phyloP scores from a whole-genome alignment of 1,140 invertebrate genomes.

The Gryon sp. region DNA sequence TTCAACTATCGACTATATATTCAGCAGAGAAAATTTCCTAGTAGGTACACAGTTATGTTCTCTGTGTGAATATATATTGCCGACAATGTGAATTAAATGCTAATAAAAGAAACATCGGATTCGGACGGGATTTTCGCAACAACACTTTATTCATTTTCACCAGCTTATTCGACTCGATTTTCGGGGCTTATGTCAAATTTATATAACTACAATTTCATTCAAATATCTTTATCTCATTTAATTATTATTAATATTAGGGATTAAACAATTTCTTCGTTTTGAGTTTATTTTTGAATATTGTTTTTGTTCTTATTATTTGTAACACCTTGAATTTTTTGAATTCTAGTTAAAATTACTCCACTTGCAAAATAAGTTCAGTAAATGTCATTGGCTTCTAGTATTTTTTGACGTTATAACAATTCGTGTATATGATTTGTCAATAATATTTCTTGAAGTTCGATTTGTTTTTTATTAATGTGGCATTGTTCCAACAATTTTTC shows the following conservation, averaged over 20 bases:
- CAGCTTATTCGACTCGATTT: too few relatives aligned
- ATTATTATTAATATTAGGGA: too few relatives aligned
- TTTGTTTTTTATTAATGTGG: conserved; percentile 43
- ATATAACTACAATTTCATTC: too few relatives aligned
- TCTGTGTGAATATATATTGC: conserved; percentile 18
- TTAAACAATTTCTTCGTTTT: too few relatives aligned
- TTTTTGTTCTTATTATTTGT: too few relatives aligned
- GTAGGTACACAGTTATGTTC: conserved; percentile 35
- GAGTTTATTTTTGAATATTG: too few relatives aligned
- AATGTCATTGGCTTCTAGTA: conserved; percentile 28
- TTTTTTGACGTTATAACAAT: conserved; percentile 27
- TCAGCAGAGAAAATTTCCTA: conserved; percentile 44
- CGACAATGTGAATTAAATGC: conserved; percentile 39
- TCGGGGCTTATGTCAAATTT: too few relatives aligned
- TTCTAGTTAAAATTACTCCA: too few relatives aligned
- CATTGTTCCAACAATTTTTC: conserved; percentile 42
- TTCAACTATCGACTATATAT: conserved; percentile 64
- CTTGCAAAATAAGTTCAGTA: conserved; percentile 1
- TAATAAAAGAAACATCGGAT: conserved; percentile 38
- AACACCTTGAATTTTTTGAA: too few relatives aligned
- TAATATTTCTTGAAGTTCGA: conserved; percentile 43
- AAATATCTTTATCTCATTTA: too few relatives aligned
- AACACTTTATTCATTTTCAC: conserved; percentile 6
- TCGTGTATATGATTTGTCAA: conserved; percentile 36
- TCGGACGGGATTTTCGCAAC: conserved; percentile 11